Evolutionary conservation across 1,140 invertebrate species (phyloP), one percentile per base, ranked within the genome.

Genomic region (Gonioctena quinquepunctata): DNA sequence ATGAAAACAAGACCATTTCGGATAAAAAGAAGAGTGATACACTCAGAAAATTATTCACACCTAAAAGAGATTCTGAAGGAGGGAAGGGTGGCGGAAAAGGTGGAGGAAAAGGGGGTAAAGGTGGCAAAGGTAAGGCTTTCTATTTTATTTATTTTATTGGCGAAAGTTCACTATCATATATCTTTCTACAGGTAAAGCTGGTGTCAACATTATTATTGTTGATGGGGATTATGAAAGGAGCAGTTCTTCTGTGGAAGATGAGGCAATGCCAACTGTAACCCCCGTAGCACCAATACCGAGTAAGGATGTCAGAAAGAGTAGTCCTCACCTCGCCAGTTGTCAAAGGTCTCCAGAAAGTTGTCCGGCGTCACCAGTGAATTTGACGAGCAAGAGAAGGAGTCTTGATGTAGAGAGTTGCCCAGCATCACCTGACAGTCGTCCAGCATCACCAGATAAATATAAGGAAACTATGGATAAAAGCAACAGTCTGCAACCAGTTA

Each of bases 21-120:
- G 90, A 92, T 77, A 91, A 90, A 72, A 92, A 92, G 79, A 93
- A 92, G 80, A 91, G 85, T 71, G 88, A 88, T 68, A 91, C 90
- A 0, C 76, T 92, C 23, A 83, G 88, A 2, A 91, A 89, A 73
- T 79, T 93, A 11, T 92, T 92, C 77, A 87, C 84, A 0, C 87
- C 84, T 11, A 81, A 81, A 65, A 66, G 73, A 6, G 81, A 81
- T 64, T 75, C 78, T 2, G 81, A 81, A 63, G 80, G 81, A 6
- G 83, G 83, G 0, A 87, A 86, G 69, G 84, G 86, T 21, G 84
- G 82, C 6, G 84, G 82, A 1, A 87, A 87, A 75, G 84, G 85
- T 63, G 88, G 88, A 16, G 86, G 85, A 0, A 88, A 88, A 70
- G 86, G 87, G 23, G 86, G 85, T 0, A 86, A 86, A 76, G 86